phyloP scores from a whole-genome alignment of 2,113 vertebrate genomes.

The Limnothrissa miodon region DNA sequence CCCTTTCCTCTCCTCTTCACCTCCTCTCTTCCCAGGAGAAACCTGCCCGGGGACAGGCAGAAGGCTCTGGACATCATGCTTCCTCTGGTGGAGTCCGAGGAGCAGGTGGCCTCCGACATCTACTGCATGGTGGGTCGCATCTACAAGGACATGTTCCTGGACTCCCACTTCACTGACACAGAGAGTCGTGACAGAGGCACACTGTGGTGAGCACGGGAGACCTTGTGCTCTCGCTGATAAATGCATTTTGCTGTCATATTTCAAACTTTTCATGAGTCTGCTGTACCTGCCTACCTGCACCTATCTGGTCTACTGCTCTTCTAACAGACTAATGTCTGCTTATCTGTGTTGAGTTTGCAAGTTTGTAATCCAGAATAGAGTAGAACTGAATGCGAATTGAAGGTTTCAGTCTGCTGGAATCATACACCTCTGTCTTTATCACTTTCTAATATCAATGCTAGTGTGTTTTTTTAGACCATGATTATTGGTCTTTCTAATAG shows the following conservation, averaged over 20 bases:
- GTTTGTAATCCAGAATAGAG: too few relatives aligned
- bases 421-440: too few relatives aligned
- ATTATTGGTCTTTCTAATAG: too few relatives aligned
- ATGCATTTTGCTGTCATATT: not conserved
- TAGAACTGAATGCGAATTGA: too few relatives aligned
- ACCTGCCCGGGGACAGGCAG: constrained; percentile 84
- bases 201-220: constrained; percentile 76
- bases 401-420: too few relatives aligned
- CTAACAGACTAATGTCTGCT: too few relatives aligned
- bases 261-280: not conserved
- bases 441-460: too few relatives aligned
- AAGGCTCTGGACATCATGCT: constrained; percentile 95
- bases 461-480: too few relatives aligned
- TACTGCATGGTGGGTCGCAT: constrained; percentile 96
- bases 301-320: not conserved
- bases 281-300: too few relatives aligned
- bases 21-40: constrained; percentile 72
- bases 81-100: constrained; percentile 85
- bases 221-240: not conserved
- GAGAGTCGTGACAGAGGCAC: constrained; percentile 87
- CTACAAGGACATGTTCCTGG: constrained; percentile 95
- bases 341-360: too few relatives aligned
- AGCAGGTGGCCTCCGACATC: constrained; percentile 94
- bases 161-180: constrained; percentile 86
- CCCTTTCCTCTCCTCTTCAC: not conserved